phyloP scores from a whole-genome alignment of 2,797 vertebrate genomes.

The Cygnus olor region DNA sequence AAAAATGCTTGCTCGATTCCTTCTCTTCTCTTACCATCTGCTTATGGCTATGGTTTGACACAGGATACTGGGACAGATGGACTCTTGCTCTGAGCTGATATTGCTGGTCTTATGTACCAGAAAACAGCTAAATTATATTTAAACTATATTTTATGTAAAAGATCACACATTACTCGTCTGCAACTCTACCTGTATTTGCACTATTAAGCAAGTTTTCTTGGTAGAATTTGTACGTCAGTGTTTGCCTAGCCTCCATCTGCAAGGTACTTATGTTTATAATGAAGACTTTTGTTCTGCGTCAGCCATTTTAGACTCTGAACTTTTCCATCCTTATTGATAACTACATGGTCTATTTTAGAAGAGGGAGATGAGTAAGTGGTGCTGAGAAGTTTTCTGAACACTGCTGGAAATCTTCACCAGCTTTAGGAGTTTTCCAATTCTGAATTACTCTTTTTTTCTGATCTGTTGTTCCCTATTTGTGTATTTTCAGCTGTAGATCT shows the following conservation, averaged over 20 bases:
- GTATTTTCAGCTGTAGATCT: not conserved
- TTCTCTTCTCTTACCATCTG: conserved; percentile 24
- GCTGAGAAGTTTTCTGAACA: not conserved
- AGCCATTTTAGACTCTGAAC: not conserved
- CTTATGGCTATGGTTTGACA: conserved; percentile 13
- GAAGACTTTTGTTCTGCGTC: not conserved
- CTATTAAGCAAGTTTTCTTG: not conserved
- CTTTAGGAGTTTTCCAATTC: not conserved
- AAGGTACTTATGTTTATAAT: not conserved
- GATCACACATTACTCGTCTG: not conserved
- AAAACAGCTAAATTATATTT: not conserved
- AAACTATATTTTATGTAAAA: conserved; percentile 7
- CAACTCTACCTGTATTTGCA: not conserved
- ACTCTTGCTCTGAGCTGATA: not conserved
- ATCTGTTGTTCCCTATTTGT: not conserved
- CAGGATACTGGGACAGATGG: conserved; percentile 53
- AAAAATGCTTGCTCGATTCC: conserved; percentile 40
- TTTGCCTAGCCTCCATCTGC: not conserved
- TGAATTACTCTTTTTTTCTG: too few relatives aligned
- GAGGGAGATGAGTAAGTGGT: not conserved
- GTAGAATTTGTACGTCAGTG: not conserved
- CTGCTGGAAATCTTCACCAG: not conserved
- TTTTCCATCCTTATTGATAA: not conserved
- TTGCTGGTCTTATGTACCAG: not conserved
- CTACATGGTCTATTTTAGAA: not conserved